Base-by-base conservation (phyloP, 2,888 invertebrate species). In the Synanthedon formicaeformis region DNA sequence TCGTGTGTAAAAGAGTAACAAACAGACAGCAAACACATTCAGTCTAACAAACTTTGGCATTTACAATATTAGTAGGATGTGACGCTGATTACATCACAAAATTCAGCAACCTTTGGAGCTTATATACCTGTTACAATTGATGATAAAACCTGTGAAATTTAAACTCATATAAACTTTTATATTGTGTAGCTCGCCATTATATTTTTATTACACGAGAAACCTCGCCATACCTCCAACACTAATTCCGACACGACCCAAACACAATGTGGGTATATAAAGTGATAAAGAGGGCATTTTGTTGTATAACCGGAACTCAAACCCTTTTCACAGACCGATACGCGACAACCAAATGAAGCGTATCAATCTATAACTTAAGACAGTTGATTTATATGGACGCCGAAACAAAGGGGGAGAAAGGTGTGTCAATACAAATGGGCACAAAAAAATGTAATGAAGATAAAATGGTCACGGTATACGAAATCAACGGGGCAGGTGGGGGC, bases 371-470 rank as follows among this genome's bases (percentile, higher is more conserved):
- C 50, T 54, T 54, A 45, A 45, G 45, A 56, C 62, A 61, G 63
- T 62, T 57, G 63, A 68, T 65, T 67, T 68, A 67, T 70, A 71
- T 69, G 58, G 57, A 56, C 54, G 55, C 57, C 51, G 56, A 60
- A 66, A 68, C 66, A 63, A 70, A 72, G 65, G 41, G 61, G 41
- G 61, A 34, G 66, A 69, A 77, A 78, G 78, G 78, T 80, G 78
- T 65, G 63, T 66, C 65, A 63, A 61, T 62, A 60, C 54, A 34
- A 34, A 34, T 34, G 54, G 59, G 55, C 55, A 65, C 66, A 66
- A 72, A 73, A 71, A 72, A 70, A 58, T 57, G 62, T 74, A 76
- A 78, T 73, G 75, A 74, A 75, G 78, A 81, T 78, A 75, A 78
- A 81, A 72, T 64, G 67, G 73, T 74, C 73, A 74, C 73, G 71